Evolutionary conservation across 2,113 vertebrate species (phyloP).

Genomic region (Pterocles burchelli): DNA sequence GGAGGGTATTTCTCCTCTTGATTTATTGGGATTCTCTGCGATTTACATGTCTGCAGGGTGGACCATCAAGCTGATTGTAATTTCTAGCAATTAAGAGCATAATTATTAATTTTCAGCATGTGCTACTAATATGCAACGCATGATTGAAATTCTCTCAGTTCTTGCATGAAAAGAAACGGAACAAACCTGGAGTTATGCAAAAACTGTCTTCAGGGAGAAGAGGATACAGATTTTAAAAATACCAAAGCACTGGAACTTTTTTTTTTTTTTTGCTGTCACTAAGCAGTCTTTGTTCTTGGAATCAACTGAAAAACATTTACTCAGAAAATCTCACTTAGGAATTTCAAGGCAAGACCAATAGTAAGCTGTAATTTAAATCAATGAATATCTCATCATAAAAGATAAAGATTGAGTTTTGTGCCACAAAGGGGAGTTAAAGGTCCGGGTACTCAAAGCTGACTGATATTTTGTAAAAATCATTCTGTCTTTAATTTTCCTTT

Average conservation of each 20-base stretch:
- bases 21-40: not conserved
- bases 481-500: not conserved
- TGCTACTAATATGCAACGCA: not conserved
- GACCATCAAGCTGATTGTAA: not conserved
- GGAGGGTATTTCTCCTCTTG: accelerated
- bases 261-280: not conserved
- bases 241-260: too few species aligned
- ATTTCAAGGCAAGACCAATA: not conserved
- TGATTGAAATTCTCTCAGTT: not conserved
- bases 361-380: not conserved
- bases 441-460: not conserved
- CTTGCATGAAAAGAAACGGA: not conserved
- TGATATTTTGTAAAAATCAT: not conserved
- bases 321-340: not conserved
- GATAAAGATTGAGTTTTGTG: not conserved
- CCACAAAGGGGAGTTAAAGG: too few species aligned
- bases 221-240: not conserved
- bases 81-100: not conserved
- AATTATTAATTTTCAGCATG: not conserved
- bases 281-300: not conserved
- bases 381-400: not conserved
- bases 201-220: not conserved
- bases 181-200: not conserved
- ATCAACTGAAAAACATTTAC: not conserved
- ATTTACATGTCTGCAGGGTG: not conserved